Evolutionary conservation across 1,140 invertebrate species (phyloP), one percentile per base, ranked within the genome.

Genomic region (Dendroctonus valens): DNA sequence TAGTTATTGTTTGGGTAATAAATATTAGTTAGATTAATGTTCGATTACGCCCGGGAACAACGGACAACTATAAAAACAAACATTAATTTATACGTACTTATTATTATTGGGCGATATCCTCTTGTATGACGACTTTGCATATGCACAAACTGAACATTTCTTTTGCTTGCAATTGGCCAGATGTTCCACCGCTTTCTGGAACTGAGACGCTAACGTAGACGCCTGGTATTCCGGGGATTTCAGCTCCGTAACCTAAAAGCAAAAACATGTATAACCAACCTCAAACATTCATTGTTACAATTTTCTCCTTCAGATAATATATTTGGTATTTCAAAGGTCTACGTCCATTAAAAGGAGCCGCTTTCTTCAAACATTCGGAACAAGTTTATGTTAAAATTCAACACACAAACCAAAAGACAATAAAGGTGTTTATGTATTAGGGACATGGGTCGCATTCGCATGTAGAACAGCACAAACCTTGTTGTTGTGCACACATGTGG

Each of bases 141-240:
- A 86, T 0, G 82, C 74, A 70, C 85, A 87, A 44, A 87, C 81
- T 3, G 84, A 85, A 68, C 85, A 87, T 61, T 85, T 82, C 65
- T 83, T 79, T 38, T 84, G 74, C 41, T 80, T 76, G 67, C 82
- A 83, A 9, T 79, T 79, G 7, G 81, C 81, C 12, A 83, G 70
- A 64, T 83, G 82, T 71, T 81, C 80, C 74, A 83, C 80, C 3
- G 80, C 82, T 67, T 83, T 83, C 62, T 82, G 80, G 63, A 82
- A 77, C 65, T 83, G 82, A 41, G 79, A 81, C 59, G 80, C 79
- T 38, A 83, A 69, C 5, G 81, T 73, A 4, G 77, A 77, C 52
- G 76, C 79, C 40, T 80, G 78, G 57, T 75, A 69, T 44, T 67
- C 67, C n/a, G 41, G n/a, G 11, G 62, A 59, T 58, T 80, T 77